phyloP scores from a whole-genome alignment of 1,140 invertebrate genomes.

The Panagrolaimus sp. region DNA sequence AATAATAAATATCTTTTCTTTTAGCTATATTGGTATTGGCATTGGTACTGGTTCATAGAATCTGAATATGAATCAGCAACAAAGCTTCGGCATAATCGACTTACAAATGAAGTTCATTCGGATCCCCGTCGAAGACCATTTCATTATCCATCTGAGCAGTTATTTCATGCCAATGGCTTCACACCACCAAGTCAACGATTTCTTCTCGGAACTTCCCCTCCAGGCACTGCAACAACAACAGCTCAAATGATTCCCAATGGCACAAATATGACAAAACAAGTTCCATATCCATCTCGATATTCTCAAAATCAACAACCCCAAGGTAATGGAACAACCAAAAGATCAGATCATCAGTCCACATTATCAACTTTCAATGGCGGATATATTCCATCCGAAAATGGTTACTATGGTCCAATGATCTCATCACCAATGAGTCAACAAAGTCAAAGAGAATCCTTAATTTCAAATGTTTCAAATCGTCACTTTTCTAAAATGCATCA shows the following conservation, averaged over 20 bases:
- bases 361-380: not conserved
- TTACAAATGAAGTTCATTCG: not conserved
- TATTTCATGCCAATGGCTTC: not conserved
- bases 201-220: not conserved
- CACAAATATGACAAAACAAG: not conserved
- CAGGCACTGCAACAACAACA: not conserved
- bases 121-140: not conserved
- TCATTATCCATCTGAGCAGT: not conserved
- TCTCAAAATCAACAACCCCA: not conserved
- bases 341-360: too few species aligned
- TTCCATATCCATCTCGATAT: not conserved
- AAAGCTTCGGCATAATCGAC: constrained; percentile 26
- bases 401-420: not conserved
- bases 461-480: not conserved
- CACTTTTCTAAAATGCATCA: too few species aligned
- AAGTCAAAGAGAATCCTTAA: not conserved
- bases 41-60: constrained; percentile 57
- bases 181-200: not conserved
- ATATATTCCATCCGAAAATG: not conserved
- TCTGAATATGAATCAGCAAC: constrained; percentile 44
- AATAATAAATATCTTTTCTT: constrained; percentile 13
- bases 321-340: not conserved
- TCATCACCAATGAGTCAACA: too few species aligned
- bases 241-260: not conserved
- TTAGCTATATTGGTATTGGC: constrained; percentile 54